These are phyloP conservation scores for Myotis daubentonii DNA, from an alignment of 2,797 vertebrate genomes.

Conservation along the genomic window DNA sequence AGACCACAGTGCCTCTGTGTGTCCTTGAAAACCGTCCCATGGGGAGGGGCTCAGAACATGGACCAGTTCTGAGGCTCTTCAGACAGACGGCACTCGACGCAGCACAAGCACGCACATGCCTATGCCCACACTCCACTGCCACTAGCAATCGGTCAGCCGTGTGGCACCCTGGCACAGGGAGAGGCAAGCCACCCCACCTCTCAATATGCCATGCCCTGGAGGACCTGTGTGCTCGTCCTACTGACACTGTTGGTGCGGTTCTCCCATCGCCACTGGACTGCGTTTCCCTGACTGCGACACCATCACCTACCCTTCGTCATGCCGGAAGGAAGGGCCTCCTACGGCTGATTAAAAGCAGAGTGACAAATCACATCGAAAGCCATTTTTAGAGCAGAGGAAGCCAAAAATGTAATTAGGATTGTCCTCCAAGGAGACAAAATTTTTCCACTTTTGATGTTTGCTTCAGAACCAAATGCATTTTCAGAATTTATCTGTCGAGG, in stretches of 20 bases:
- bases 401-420: conserved; percentile 68
- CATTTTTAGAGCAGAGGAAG: conserved; percentile 41
- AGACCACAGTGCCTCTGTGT: not conserved
- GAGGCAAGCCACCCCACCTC: not conserved
- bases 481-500: conserved; percentile 59
- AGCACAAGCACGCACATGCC: conserved; percentile 55
- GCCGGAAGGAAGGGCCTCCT: not conserved
- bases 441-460: conserved; percentile 58
- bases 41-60: not conserved
- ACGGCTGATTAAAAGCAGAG: conserved; percentile 42
- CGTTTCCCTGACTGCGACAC: not conserved
- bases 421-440: conserved; percentile 57
- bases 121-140: not conserved
- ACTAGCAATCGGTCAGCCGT: not conserved
- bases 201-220: not conserved
- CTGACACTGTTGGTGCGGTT: not conserved
- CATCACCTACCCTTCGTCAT: not conserved
- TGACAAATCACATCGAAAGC: conserved; percentile 58
- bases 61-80: not conserved
- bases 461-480: conserved; percentile 64
- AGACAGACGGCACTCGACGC: conserved; percentile 45
- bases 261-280: not conserved
- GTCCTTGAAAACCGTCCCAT: not conserved
- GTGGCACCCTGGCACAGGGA: not conserved
- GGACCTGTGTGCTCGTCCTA: not conserved